phyloP scores from a whole-genome alignment of 2,113 vertebrate genomes.

The Otolemur garnettii region DNA sequence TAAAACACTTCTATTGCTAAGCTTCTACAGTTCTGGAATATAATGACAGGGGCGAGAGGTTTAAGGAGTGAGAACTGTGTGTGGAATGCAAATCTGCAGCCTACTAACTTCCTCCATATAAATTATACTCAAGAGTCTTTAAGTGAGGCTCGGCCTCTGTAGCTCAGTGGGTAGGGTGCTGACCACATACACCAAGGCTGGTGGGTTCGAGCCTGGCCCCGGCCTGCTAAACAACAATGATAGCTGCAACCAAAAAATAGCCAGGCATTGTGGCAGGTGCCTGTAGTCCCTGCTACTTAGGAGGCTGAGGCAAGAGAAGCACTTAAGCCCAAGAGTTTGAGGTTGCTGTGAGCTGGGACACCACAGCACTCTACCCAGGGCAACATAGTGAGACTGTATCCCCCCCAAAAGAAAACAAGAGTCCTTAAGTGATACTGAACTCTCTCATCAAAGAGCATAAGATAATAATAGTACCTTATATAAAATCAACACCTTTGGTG shows the following conservation, averaged over 20 bases:
- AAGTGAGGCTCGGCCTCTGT: background rate
- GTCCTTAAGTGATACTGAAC: constrained; percentile 51
- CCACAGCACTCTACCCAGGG: too few relatives aligned
- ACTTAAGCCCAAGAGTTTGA: too few relatives aligned
- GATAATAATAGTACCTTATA: background rate
- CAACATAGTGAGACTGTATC: too few relatives aligned
- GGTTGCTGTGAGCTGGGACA: too few relatives aligned
- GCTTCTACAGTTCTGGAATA: constrained; percentile 29
- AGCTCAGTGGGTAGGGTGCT: too few relatives aligned
- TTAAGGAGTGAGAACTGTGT: constrained; percentile 9
- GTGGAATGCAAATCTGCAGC: background rate
- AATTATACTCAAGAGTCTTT: constrained; percentile 13
- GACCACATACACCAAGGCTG: too few relatives aligned
- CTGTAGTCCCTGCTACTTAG: too few relatives aligned
- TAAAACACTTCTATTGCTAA: constrained; percentile 27
- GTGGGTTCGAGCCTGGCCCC: too few relatives aligned
- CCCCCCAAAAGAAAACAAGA: background rate
- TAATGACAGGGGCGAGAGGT: background rate
- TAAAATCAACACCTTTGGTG: constrained; percentile 44
- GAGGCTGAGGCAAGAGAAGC: too few relatives aligned
- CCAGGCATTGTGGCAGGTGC: too few relatives aligned
- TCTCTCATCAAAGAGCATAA: constrained; percentile 33
- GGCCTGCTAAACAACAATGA: too few relatives aligned
- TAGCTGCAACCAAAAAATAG: too few relatives aligned
- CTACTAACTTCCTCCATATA: background rate